These are phyloP conservation scores for Drosophila rhopaloa DNA, from an alignment of 1,140 invertebrate species.

Conservation along the genomic window DNA sequence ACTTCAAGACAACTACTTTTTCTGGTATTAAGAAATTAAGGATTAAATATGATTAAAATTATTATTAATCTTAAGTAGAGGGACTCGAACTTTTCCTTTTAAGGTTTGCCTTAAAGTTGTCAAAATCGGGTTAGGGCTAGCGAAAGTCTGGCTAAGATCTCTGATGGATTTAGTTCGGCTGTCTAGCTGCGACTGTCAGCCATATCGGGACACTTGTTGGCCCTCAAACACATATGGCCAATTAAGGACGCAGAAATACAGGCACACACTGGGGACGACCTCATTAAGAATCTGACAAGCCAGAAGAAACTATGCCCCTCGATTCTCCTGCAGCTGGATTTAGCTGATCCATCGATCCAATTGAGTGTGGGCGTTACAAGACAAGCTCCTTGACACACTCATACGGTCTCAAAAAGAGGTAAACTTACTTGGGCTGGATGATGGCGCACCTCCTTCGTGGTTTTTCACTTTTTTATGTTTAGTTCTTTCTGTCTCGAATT, in stretches of 20 bases:
- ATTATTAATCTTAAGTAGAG: no score
- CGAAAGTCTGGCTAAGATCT: constrained; percentile 1
- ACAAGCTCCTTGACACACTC: constrained; percentile 28
- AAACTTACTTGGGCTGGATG: constrained; percentile 25
- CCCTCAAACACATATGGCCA: constrained; percentile 34
- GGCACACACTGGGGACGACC: constrained; percentile 13
- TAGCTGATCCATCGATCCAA: constrained; percentile 11
- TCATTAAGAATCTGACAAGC: constrained; percentile 52
- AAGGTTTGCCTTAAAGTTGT: no score
- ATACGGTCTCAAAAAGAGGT: not conserved
- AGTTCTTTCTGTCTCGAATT: constrained; percentile 21
- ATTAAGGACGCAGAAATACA: constrained; percentile 33
- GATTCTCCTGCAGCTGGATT: not conserved
- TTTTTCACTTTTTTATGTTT: not conserved
- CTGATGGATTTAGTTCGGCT: not conserved
- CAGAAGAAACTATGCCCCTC: constrained; percentile 34
- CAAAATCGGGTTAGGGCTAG: not conserved
- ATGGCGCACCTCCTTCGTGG: constrained; percentile 48
- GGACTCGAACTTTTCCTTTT: no score
- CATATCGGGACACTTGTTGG: constrained; percentile 59
- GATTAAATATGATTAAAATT: no score
- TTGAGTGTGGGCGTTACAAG: constrained; percentile 43
- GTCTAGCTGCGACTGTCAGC: not conserved
- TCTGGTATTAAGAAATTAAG: no score
- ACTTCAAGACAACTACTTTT: no score